Evolutionary conservation across 1,140 invertebrate species (phyloP).

Genomic region (Saccostrea glomerata): DNA sequence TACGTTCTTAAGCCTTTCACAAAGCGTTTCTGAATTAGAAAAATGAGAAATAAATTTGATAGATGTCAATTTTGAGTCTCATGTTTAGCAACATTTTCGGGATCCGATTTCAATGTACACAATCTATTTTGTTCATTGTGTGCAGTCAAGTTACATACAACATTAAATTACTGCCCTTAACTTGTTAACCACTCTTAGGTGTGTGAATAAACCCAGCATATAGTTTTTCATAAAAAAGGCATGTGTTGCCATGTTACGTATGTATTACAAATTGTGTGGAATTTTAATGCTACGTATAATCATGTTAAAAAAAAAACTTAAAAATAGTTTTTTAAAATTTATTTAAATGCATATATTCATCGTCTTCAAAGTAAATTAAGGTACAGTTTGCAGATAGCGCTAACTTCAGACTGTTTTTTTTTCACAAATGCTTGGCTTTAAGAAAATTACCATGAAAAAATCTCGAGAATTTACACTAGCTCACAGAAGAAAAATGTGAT

Average conservation of each 20-base stretch:
- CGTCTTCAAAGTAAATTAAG: no score
- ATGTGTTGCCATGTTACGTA: conserved; percentile 15
- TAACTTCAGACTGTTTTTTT: neutral
- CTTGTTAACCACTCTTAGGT: neutral
- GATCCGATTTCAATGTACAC: neutral
- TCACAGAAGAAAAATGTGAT: neutral
- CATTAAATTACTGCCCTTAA: neutral
- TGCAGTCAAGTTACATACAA: neutral
- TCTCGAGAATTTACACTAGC: conserved; percentile 10
- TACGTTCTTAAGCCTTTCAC: conserved; percentile 98
- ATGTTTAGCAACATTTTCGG: neutral
- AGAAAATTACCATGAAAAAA: neutral
- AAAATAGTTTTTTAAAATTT: no score
- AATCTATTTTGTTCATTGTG: neutral
- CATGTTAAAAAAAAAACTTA: no score
- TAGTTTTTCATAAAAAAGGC: neutral
- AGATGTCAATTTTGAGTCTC: neutral
- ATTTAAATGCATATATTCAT: no score
- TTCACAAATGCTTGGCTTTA: neutral
- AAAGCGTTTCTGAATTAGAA: conserved; percentile 83
- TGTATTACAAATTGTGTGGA: neutral
- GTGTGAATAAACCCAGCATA: conserved; percentile 10
- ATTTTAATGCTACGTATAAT: neutral
- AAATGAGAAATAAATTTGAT: conserved; percentile 20
- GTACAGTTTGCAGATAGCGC: no score